Percentiles rank a stretch among this genome's conserved stretches.
These are phyloP conservation scores for Pecten maximus DNA, from an alignment of 2,888 invertebrate genomes.

Conservation along the genomic window DNA sequence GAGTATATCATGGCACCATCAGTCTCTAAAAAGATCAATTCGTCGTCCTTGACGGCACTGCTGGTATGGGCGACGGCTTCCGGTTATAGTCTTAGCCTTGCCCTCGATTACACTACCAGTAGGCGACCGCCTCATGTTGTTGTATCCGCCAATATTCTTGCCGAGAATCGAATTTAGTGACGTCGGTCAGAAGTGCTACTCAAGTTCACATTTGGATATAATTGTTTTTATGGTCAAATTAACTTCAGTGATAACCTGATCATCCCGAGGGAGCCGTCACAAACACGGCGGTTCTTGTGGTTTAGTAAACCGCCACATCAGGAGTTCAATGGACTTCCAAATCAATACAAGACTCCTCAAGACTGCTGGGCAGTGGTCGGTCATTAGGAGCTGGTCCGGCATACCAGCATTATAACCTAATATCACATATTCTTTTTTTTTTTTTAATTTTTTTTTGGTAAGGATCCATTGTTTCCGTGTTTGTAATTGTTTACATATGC, in stretches of 20 bases:
- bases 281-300: not conserved
- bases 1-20: no score
- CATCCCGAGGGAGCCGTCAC: not conserved
- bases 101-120: not conserved
- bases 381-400: not conserved
- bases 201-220: not conserved
- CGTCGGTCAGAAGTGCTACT: not conserved
- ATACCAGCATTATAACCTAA: not conserved
- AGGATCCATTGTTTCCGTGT: not conserved
- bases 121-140: not conserved
- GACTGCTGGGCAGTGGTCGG: not conserved
- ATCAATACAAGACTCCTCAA: not conserved
- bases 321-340: not conserved
- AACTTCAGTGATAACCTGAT: not conserved
- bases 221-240: slow-evolving; percentile 16
- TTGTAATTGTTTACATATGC: no score
- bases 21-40: no score
- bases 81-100: not conserved
- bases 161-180: not conserved
- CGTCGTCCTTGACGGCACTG: not conserved
- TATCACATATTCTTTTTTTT: no score
- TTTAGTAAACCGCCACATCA: not conserved
- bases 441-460: no score
- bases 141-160: not conserved
- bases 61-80: not conserved